Conservation (phyloP, 1,140 invertebrate genomes). For the Bradysia coprophila region DNA sequence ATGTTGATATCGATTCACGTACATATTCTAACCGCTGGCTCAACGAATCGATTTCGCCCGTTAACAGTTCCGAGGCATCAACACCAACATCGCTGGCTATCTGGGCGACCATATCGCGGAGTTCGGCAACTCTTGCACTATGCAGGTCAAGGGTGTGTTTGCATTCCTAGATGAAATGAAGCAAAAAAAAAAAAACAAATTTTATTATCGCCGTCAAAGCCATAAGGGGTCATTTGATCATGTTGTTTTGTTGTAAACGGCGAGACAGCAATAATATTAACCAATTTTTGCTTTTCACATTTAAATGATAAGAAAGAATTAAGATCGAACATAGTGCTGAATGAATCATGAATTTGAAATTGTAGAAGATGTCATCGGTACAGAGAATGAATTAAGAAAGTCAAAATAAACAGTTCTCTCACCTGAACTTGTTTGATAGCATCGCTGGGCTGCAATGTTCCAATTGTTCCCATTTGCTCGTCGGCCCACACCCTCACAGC, state of each 20-base stretch:
- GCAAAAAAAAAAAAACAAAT: too few relatives aligned
- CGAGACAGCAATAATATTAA: too few relatives aligned
- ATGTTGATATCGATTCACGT: slow-evolving; percentile 43
- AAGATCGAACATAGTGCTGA: too few relatives aligned
- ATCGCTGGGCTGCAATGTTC: slow-evolving; percentile 18
- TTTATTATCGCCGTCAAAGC: too few relatives aligned
- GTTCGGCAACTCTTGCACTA: slow-evolving; percentile 42
- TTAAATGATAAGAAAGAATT: too few relatives aligned
- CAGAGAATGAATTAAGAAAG: too few relatives aligned
- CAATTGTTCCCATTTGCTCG: slow-evolving; percentile 31
- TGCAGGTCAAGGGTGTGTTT: slow-evolving; percentile 53
- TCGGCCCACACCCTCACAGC: slow-evolving; percentile 50
- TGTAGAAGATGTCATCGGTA: too few relatives aligned
- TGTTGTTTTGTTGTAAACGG: too few relatives aligned
- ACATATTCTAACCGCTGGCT: slow-evolving; percentile 56
- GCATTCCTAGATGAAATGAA: slow-evolving; percentile 34
- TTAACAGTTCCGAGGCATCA: slow-evolving; percentile 41
- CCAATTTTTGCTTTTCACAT: too few relatives aligned
- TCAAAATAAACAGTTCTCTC: too few relatives aligned
- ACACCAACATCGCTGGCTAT: slow-evolving; percentile 59
- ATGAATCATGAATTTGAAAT: too few relatives aligned
- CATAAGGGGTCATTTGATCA: too few relatives aligned
- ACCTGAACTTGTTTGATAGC: slow-evolving; percentile 7
- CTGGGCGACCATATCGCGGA: slow-evolving; percentile 51
- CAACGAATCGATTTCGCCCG: slow-evolving; percentile 58